These are phyloP conservation scores for Pangasianodon gigas DNA, from an alignment of 2,113 vertebrate genomes.

Conservation along the genomic window DNA sequence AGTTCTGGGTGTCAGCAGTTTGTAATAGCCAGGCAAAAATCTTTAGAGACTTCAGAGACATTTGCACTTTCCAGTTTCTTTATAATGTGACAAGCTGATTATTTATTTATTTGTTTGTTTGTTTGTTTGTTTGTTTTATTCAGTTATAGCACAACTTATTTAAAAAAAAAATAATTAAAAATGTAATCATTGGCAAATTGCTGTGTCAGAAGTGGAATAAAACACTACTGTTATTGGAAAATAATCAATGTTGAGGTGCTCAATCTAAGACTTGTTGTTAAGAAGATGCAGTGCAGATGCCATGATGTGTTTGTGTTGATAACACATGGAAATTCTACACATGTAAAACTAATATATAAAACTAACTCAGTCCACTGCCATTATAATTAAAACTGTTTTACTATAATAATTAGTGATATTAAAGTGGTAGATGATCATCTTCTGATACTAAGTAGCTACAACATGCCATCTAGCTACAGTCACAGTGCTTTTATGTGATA, in stretches of 20 bases:
- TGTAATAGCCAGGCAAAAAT: neutral
- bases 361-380: neutral
- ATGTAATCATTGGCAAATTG: neutral
- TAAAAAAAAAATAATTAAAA: too few species aligned
- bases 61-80: neutral
- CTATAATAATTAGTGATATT: too few species aligned
- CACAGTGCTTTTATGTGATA: too few species aligned
- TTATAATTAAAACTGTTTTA: neutral
- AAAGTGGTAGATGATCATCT: too few species aligned
- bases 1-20: neutral
- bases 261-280: too few species aligned
- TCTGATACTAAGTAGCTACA: too few species aligned
- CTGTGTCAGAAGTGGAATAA: neutral
- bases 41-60: neutral
- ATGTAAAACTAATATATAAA: too few species aligned
- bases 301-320: too few species aligned
- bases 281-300: too few species aligned
- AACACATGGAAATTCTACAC: too few species aligned
- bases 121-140: neutral
- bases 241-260: neutral
- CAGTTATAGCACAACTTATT: neutral
- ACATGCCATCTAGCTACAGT: too few species aligned
- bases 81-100: neutral
- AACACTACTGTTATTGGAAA: neutral
- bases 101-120: neutral